A percentile compares a stretch with the other conserved stretches of the same genome.
These are phyloP conservation scores for Paramisgurnus dabryanus DNA, from an alignment of 2,113 vertebrate genomes.

Conservation along the genomic window DNA sequence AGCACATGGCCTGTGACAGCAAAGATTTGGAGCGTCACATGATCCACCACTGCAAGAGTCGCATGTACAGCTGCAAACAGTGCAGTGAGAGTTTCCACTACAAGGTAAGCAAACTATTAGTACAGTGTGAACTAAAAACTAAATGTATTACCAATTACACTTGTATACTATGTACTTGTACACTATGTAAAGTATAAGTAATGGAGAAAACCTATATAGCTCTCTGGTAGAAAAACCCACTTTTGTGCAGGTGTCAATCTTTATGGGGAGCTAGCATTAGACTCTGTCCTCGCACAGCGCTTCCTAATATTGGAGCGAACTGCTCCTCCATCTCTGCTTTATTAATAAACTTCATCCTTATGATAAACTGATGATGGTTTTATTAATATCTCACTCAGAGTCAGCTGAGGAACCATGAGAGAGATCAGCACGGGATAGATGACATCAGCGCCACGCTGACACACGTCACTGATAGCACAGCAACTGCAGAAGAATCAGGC, in stretches of 20 bases:
- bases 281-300: background rate
- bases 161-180: too few species aligned
- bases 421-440: conserved; percentile 66
- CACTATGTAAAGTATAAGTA: too few species aligned
- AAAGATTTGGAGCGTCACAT: conserved; percentile 92
- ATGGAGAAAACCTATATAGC: background rate
- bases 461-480: conserved; percentile 57
- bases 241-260: conserved; percentile 1
- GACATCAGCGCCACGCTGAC: conserved; percentile 54
- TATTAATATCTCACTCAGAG: conserved; percentile 57
- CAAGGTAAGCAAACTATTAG: conserved; percentile 77
- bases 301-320: conserved; percentile 38
- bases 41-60: conserved; percentile 94
- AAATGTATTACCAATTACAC: too few species aligned
- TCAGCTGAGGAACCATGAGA: conserved; percentile 73
- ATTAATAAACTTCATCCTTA: conserved; percentile 19
- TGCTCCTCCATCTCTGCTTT: background rate
- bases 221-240: background rate
- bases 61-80: conserved; percentile 89
- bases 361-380: conserved; percentile 6
- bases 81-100: conserved; percentile 90
- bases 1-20: conserved; percentile 87
- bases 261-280: conserved; percentile 51
- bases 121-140: too few species aligned
- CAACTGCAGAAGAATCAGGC: conserved; percentile 60